Evolutionary conservation across 2,113 vertebrate genomes (phyloP), one percentile per base, ranked within the genome.

Genomic region (Ptychochromis oligacanthus): DNA sequence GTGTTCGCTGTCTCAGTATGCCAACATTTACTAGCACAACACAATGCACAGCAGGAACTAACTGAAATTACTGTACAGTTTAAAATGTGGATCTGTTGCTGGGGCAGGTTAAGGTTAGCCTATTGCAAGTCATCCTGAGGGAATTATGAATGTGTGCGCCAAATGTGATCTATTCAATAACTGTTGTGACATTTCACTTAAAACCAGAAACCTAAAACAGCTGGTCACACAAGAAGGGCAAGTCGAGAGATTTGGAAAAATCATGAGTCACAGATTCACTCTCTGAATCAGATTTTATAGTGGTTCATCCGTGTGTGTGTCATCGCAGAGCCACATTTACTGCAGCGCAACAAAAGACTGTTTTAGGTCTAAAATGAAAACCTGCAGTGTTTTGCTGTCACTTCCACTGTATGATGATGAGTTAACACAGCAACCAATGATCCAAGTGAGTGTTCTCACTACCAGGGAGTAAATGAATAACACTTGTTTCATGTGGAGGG

Each of bases 361-460:
- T 24, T 72, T 31, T 34, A 31, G 28, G 28, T 31, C 36, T 36
- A 49, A 72, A 72, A 72, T 54, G 17, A 54, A 72, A 72, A 72
- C 67, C 26, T n/a, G 26, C 67, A n/a, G 67, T 72, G 9, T 72
- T 54, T 54, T 54, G 6, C 67, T 72, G 46, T 72, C 67, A 72
- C 1, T 72, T 54, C 67, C 46, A n/a, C 67, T 72, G 26, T 54
- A 49, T 10, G 26, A 72, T 72, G 67, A 72, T 72, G 26, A 72
- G 26, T 54, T 72, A 72, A 6, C 26, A 54, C 46, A 54, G n/a
- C 67, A 72, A 46, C 46, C 52, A 72, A 54, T 8, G 18, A 54
- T 28, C 26, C 67, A 54, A 72, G 17, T n/a, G 26, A 72, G 20
- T 34, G 67, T 72, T 72, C 17, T 72, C 67, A 54, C 43, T 28